Base-by-base conservation (phyloP, 2,113 vertebrate genomes). In the Toxotes jaculatrix region DNA sequence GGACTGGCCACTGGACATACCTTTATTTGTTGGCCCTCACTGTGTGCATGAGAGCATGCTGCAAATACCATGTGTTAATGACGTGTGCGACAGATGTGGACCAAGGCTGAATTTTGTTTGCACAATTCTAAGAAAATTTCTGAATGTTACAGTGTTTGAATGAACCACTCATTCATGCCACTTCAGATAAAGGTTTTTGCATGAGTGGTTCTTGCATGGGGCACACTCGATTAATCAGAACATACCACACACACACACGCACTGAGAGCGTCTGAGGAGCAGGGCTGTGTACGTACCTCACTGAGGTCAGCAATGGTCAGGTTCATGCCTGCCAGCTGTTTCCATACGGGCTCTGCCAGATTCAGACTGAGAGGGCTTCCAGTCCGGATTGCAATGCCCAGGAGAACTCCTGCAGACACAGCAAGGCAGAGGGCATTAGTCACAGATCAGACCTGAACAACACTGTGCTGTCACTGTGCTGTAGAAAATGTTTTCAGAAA, bases 231-330 rank as follows among this genome's bases (percentile, higher is more conserved):
- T 65, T 40, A 36, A 34, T 55, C 21, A 27, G 47, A 2, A 10
- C 34, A 49, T 13, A 7, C 34, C 56, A 6, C 8, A 31, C 38
- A 27, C 63, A 63, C 27, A 27, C 27, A 57, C 40, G 69, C 23
- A 42, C 13, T 63, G 27, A 27, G 27, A 27, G 27, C 27, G 27
- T 27, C 27, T 27, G 27, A 56, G 16, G 49, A 76, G 60, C 4
- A 14, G 13, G 23, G 21, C 8, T 23, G 69, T 57, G 7, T 8
- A 65, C 68, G 0, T 85, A 98, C 98, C 96, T 99, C 98, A 88
- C 98, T 99, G 90, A 99, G 98, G 96, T 99, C 98, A 84, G 98
- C 98, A 49, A 99, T 99, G 87, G 97, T 99, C 87, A 99, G 94
- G 91, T 96, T 99, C 98, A 99, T 99, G 84, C 98, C 98, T 32